Conservation (phyloP, 2,888 invertebrate genomes). For the Apoderus coryli region DNA sequence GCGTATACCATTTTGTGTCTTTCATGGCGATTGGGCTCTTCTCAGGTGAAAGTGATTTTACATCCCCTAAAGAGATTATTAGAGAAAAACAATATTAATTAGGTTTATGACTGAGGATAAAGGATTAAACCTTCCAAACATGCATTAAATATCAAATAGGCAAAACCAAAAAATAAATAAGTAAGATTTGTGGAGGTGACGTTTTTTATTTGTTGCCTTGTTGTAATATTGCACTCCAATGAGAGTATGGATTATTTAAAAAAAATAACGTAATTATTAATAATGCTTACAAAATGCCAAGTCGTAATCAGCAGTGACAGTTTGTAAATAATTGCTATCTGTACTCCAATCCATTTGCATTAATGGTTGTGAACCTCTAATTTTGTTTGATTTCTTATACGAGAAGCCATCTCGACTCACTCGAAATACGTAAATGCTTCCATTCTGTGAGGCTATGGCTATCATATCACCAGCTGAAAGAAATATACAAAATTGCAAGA, state of each 20-base stretch:
- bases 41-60: conserved; percentile 74
- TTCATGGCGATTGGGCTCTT: conserved; percentile 83
- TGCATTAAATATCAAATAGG: no score
- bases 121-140: no score
- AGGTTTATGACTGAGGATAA: not conserved
- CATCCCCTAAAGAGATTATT: conserved; percentile 55
- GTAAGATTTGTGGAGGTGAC: no score
- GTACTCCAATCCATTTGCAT: conserved; percentile 85
- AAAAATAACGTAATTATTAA: no score
- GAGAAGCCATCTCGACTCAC: conserved; percentile 81
- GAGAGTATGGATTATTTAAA: no score
- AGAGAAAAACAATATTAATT: not conserved
- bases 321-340: conserved; percentile 76
- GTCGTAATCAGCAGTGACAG: conserved; percentile 82
- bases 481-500: conserved; percentile 8
- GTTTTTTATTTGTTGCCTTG: no score
- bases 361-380: conserved; percentile 70
- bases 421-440: conserved; percentile 67
- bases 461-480: conserved; percentile 67
- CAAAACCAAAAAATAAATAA: no score
- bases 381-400: conserved; percentile 80
- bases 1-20: conserved; percentile 79
- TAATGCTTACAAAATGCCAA: conserved; percentile 64
- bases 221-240: no score
- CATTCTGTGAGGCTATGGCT: conserved; percentile 84